Base-by-base conservation (phyloP, 2,797 vertebrate genomes). In the Trichosurus vulpecula region DNA sequence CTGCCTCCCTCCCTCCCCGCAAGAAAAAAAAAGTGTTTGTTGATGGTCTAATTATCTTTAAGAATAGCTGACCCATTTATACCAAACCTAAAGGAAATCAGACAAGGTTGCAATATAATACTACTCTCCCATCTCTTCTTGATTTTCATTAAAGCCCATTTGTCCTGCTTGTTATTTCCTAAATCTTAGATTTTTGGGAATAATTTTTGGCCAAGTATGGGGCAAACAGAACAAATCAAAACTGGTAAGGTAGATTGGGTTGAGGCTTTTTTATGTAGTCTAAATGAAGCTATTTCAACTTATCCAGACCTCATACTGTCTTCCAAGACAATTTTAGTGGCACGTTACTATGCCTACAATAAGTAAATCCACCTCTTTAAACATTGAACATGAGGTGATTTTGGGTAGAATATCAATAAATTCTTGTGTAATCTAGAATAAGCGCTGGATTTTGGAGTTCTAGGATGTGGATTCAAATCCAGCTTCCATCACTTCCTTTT, bases 11-110 rank as follows among this genome's bases (percentile, higher is more conserved):
- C n/a, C n/a, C n/a, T n/a, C n/a, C n/a, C n/a, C n/a, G n/a, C n/a
- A n/a, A n/a, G n/a, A n/a, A n/a, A n/a, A n/a, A n/a, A n/a, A 19
- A 16, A 66, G 35, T 41, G 6, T 41, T 74, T 61, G 31, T 16
- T 35, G 14, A 91, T 41, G 54, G 13, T 8, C 74, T 94, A 93
- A 95, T 29, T 91, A 90, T 30, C 96, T 96, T 94, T 94, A 94
- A 92, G 25, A 90, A 90, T 87, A 94, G 90, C 47, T 95, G 66
- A 10, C 53, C 41, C 52, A 94, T 94, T 92, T 1, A 51, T 53
- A 54, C 22, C 29, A 54, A 95, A 58, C 22, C 52, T 90, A 14
- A 89, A 91, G 81, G 92, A 91, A 94, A 92, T 92, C n/a, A 55
- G 13, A 6, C 19, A 41, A 61, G 54, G 91, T n/a, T 94, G 10